These are phyloP conservation scores for Sminthopsis crassicaudata DNA, from an alignment of 2,113 vertebrate genomes.

Conservation along the genomic window DNA sequence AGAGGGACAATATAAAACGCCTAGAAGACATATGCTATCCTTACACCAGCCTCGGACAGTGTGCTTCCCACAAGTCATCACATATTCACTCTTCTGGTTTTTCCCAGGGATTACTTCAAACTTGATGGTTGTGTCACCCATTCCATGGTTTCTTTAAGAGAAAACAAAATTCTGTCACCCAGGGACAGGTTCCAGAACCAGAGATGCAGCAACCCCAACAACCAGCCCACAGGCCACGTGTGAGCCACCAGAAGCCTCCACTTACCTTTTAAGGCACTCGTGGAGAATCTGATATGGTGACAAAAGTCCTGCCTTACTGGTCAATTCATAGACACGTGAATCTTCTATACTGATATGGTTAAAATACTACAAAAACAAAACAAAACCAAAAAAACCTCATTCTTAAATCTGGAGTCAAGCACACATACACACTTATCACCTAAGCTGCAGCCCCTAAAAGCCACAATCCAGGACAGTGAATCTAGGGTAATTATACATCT, in stretches of 20 bases:
- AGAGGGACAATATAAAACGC: background rate
- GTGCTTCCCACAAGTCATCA: slow-evolving; percentile 99
- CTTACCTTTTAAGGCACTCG: slow-evolving; percentile 99
- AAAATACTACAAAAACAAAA: slow-evolving; percentile 93
- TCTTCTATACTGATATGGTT: slow-evolving; percentile 99
- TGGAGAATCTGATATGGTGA: slow-evolving; percentile 99
- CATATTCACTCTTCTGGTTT: slow-evolving; percentile 99
- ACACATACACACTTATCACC: too few species aligned
- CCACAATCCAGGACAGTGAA: too few species aligned
- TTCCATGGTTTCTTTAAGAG: slow-evolving; percentile 95
- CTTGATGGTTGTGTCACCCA: slow-evolving; percentile 99
- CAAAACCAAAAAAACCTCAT: background rate
- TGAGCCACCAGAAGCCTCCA: background rate
- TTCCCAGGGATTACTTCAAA: slow-evolving; percentile 99
- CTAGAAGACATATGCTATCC: slow-evolving; percentile 50
- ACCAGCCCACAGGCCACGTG: background rate
- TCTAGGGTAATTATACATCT: background rate
- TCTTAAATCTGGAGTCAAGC: background rate
- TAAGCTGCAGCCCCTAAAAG: too few species aligned
- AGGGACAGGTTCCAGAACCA: background rate
- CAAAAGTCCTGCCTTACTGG: slow-evolving; percentile 98
- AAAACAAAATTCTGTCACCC: slow-evolving; percentile 28
- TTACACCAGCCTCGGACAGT: slow-evolving; percentile 99
- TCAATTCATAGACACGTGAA: slow-evolving; percentile 98
- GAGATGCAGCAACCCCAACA: background rate